Base-by-base conservation (phyloP, 2,113 vertebrate species). In the Zeus faber region DNA sequence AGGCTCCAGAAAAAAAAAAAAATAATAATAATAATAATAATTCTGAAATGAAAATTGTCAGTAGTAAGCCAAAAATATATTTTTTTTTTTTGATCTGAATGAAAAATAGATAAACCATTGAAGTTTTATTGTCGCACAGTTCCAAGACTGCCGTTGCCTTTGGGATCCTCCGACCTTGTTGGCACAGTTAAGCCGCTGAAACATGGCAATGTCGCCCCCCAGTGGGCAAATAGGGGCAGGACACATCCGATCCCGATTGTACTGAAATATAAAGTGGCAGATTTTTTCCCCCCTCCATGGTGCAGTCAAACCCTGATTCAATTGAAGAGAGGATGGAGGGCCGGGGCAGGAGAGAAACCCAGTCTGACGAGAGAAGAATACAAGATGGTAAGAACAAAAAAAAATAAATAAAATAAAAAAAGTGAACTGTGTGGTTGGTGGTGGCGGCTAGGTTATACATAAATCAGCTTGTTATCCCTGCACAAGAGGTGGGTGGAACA, bases 401-500 rank as follows among this genome's bases (percentile, higher is more conserved):
- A 87, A 45, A n/a, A n/a, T n/a, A n/a, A n/a, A n/a, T n/a, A n/a
- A n/a, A n/a, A n/a, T n/a, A n/a, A n/a, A 85, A 66, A 82, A 82
- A 67, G 65, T 80, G 81, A 86, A 85, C 44, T 62, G 62, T 70
- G 69, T 45, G 57, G 55, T 58, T 5, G 27, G 72, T 63, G 82
- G 66, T 54, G 70, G 70, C 40, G 65, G 75, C 83, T 88, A 86
- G 74, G 65, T 76, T 77, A 85, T 83, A 92, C 89, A 90, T 83
- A 82, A 53, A 84, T 82, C 87, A 86, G 83, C 86, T 87, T 81
- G 85, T 89, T 91, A 91, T 91, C 91, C 91, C 91, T 90, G 91
- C 90, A 89, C 83, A 84, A 91, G 83, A 92, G 49, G 72, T 79
- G 77, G 66, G 62, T 61, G 80, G 89, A 81, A 85, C 72, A 66